Conservation (phyloP, 2,888 invertebrate species). For the Stramonita haemastoma region DNA sequence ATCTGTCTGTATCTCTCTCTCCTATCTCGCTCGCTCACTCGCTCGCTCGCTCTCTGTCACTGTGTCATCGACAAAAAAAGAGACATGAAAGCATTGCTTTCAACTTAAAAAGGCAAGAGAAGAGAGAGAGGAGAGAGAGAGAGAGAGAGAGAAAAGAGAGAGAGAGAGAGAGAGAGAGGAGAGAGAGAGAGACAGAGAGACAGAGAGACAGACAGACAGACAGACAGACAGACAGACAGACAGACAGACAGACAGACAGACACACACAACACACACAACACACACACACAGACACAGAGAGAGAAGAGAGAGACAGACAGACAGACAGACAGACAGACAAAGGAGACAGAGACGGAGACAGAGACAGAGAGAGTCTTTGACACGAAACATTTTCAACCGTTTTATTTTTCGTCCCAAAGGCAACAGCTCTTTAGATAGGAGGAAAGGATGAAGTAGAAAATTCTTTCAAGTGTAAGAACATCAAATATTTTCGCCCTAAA, state of each 20-base stretch:
- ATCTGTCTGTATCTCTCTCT: background rate
- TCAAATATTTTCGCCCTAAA: too few species aligned
- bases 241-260: background rate
- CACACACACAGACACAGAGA: too few species aligned
- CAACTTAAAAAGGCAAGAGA: background rate
- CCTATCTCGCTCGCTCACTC: background rate
- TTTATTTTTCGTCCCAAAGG: too few species aligned
- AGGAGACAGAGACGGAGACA: background rate
- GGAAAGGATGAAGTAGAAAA: too few species aligned
- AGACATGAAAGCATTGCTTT: background rate
- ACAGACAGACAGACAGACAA: background rate
- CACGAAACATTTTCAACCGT: background rate
- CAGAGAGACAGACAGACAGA: background rate
- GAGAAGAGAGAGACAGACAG: background rate
- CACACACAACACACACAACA: background rate
- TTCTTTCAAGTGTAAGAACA: too few species aligned
- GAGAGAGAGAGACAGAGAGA: background rate
- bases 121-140: background rate
- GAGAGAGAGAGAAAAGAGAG: background rate
- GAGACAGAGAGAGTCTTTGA: background rate
- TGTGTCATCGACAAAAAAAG: background rate
- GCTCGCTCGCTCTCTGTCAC: background rate
- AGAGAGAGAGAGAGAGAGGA: background rate
- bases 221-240: too few species aligned
- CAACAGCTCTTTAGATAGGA: too few species aligned